Conservation (phyloP, 2,888 invertebrate species). For the Micoletzkya japonica region DNA sequence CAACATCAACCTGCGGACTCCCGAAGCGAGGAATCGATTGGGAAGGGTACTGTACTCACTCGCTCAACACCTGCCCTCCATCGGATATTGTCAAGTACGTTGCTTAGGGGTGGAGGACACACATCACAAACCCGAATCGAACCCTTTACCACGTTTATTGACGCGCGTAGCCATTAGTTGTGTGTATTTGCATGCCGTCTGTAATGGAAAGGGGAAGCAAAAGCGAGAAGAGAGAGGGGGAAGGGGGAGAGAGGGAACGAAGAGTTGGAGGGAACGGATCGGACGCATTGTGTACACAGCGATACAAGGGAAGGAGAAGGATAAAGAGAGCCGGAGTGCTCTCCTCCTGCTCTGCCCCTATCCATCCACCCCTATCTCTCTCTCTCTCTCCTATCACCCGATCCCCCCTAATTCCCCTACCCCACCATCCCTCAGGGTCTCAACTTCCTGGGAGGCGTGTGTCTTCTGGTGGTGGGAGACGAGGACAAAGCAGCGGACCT, state of each 20-base stretch:
- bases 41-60: slow-evolving; percentile 39
- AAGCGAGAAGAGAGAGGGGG: slow-evolving; percentile 2
- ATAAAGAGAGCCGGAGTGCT: not conserved
- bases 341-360: too few species aligned
- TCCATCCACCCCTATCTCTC: not conserved
- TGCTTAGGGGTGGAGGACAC: too few species aligned
- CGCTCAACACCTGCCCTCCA: slow-evolving; percentile 41
- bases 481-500: slow-evolving; percentile 40
- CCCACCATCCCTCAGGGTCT: slow-evolving; percentile 30
- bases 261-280: not conserved
- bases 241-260: not conserved
- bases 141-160: too few species aligned
- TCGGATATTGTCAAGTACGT: slow-evolving; percentile 45
- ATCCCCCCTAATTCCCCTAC: not conserved
- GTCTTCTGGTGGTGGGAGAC: slow-evolving; percentile 41
- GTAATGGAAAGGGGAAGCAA: not conserved
- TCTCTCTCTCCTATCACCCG: not conserved
- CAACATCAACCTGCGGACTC: slow-evolving; percentile 33
- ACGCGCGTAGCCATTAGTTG: not conserved
- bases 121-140: too few species aligned
- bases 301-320: not conserved
- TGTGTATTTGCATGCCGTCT: not conserved
- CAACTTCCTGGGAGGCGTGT: slow-evolving; percentile 43
- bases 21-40: slow-evolving; percentile 3
- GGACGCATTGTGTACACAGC: not conserved